Base-by-base conservation (phyloP, 2,888 invertebrate genomes). In the Spodoptera picta region DNA sequence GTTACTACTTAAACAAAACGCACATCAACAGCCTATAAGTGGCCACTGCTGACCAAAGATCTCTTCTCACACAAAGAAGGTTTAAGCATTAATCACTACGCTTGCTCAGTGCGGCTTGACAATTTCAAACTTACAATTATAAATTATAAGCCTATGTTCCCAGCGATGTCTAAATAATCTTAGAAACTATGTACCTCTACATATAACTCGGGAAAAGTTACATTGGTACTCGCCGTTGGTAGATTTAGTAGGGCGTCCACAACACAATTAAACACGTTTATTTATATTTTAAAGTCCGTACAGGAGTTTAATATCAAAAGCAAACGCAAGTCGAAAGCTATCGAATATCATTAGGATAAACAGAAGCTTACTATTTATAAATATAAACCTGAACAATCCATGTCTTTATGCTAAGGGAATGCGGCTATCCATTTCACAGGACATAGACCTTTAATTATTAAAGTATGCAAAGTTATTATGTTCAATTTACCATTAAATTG, bases 321-420 rank as follows among this genome's bases (percentile, higher is more conserved):
- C 42, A 19, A 31, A 46, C 52, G 10, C 12, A 24, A 43, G 7
- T 43, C 31, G 46, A 50, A 58, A 55, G 52, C 9, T 42, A 60
- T 62, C 14, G 11, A 45, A 53, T 48, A 53, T 59, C 60, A 43
- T 41, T 19, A 24, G n/a, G 27, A 46, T 42, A 42, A 47, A 48
- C 61, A 57, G 45, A 45, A 51, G 49, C 50, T 61, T 58, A 58
- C 54, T 72, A 45, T 43, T 19, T 31, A 27, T 27, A 49, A 19
- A 14, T 55, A 51, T 7, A 12, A 41, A 47, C 19, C 7, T 24
- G 27, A 60, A 75, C 61, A 75, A 41, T 48, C 24, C 6, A 12
- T 2, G 12, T 23, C 60, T 42, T 75, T 73, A 61, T 75, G 42
- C 43, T 14, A 51, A 19, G 50, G 45, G 46, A 65, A 69, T 55